Base-by-base conservation (phyloP, 92 coral and sea anemone species). In the Heteractis magnifica region DNA sequence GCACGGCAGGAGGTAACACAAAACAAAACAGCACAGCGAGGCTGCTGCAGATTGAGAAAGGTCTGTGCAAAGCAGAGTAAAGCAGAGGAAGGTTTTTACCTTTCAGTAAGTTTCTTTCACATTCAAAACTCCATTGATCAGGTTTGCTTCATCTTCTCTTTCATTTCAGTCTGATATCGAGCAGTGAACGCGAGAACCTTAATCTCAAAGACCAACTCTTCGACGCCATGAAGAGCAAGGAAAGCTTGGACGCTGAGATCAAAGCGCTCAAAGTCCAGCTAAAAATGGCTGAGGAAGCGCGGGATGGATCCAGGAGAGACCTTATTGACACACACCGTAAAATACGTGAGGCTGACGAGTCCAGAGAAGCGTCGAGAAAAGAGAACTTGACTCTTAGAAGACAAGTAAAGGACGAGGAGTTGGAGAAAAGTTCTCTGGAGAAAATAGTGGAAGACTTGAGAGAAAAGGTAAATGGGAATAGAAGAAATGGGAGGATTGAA, bases 241-340 rank as follows among this genome's bases (percentile, higher is more conserved):
- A 93, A 49, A 85, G 88, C 74, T 90, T 90, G 16, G 97, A 93
- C 52, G 79, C 91, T 13, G 97, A 93, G 76, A 92, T 93, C 88
- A 93, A 93, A 78, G 87, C 97, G 44, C 84, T 93, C 15, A 93
- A 93, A 71, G 90, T 89, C 78, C 97, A 93, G 65, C 95, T 93
- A 0, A 85, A 81, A 58, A 93, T 93, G 97, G 95, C 95, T 12
- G 97, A 93, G 75, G 97, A 93, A 68, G 90, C 95, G 18, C 87
- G 97, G 52, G 97, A 93, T 80, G 92, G 76, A 70, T 88, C 84
- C 20, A 86, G 97, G 72, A 89, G 92, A 50, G 97, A 93, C 3
- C 89, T 93, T 78, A 93, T 93, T 81, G 97, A 93, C 6, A 85
- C 93, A 0, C 97, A 93, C 53, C 91, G 95, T 8, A 93, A 93